Conservation (phyloP, 2,888 invertebrate genomes). For the Melipona beecheii region DNA sequence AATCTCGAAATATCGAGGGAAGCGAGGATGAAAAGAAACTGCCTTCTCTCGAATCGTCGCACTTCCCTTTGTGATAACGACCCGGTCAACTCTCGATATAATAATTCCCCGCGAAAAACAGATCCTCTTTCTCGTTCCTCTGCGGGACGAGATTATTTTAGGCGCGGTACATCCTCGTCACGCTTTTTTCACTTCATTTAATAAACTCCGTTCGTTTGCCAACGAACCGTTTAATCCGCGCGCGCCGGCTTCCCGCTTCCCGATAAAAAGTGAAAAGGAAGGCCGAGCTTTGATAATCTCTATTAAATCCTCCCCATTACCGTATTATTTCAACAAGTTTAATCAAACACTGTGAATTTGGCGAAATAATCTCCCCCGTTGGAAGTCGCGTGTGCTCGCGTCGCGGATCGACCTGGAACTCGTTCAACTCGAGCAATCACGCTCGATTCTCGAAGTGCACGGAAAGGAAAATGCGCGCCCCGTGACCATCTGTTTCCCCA, state of each 20-base stretch:
- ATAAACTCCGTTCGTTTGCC: constrained; percentile 7
- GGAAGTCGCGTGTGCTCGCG: too few relatives aligned
- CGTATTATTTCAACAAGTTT: neutral
- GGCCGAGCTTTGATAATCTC: neutral
- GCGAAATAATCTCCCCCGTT: neutral
- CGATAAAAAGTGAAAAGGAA: neutral
- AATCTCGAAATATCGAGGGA: neutral
- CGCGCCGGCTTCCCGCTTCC: too few relatives aligned
- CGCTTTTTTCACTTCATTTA: constrained; percentile 21
- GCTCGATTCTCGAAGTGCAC: neutral
- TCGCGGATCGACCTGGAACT: neutral
- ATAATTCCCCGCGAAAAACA: too few relatives aligned
- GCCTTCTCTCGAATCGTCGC: too few relatives aligned
- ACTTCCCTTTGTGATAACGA: too few relatives aligned
- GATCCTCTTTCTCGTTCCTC: neutral
- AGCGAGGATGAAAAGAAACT: too few relatives aligned
- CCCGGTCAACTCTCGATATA: too few relatives aligned
- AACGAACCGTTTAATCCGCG: constrained; percentile 31
- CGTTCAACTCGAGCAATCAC: neutral
- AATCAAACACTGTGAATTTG: neutral
- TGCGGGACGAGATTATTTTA: neutral
- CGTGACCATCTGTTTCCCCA: neutral
- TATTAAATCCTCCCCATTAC: constrained; percentile 3
- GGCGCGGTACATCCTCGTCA: neutral
- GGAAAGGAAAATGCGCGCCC: constrained; percentile 17